Evolutionary conservation across 2,797 vertebrate genomes (phyloP).

Genomic region (Pangasius djambal): DNA sequence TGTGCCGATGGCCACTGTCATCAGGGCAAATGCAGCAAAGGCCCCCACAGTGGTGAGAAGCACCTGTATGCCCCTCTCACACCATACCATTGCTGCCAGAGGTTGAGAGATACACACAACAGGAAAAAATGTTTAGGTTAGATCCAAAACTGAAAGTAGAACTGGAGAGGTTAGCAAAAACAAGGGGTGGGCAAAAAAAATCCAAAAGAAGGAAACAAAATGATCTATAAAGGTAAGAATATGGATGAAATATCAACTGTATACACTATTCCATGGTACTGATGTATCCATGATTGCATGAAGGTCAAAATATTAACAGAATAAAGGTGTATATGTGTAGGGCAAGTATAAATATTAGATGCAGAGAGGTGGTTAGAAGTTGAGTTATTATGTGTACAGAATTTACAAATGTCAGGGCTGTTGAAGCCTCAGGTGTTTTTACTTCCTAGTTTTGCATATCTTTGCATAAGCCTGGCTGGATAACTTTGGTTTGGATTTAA

Average conservation of each 20-base stretch:
- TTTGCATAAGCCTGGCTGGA: background rate
- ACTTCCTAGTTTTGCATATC: background rate
- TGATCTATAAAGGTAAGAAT: background rate
- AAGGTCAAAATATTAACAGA: background rate
- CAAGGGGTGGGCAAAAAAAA: background rate
- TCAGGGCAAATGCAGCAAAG: conserved; percentile 90
- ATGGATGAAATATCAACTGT: background rate
- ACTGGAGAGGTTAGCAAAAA: background rate
- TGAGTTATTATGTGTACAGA: background rate
- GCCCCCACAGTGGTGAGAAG: conserved; percentile 89
- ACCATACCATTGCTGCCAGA: conserved; percentile 81
- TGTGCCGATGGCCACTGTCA: conserved; percentile 92
- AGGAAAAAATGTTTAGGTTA: background rate
- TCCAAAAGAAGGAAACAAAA: background rate
- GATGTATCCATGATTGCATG: no score
- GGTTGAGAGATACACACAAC: conserved; percentile 16
- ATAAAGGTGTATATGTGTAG: background rate
- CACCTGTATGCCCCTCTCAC: conserved; percentile 88
- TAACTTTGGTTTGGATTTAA: background rate
- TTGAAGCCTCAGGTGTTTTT: background rate
- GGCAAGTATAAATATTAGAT: background rate
- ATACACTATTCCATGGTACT: background rate
- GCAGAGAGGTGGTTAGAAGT: background rate
- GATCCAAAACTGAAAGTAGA: background rate
- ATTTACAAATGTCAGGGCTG: background rate